A percentile compares a stretch with the other conserved stretches of the same genome.
Conservation (phyloP, 2,113 vertebrate species). For the Phrynocephalus versicolor region DNA sequence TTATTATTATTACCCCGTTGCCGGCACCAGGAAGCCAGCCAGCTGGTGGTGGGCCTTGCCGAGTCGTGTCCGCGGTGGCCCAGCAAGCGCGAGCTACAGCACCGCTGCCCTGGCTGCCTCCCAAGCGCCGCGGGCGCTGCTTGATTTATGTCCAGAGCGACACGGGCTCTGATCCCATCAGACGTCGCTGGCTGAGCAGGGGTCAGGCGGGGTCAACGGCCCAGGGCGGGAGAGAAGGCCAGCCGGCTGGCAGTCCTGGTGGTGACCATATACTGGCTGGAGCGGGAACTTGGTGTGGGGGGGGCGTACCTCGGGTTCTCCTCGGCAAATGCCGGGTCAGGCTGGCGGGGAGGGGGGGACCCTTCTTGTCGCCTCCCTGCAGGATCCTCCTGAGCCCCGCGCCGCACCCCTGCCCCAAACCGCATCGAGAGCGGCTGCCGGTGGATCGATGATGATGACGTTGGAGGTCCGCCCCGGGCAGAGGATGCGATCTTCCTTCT, state of each 20-base stretch:
- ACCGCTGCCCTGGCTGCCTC: background rate
- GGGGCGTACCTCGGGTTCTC: background rate
- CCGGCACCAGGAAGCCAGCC: no score
- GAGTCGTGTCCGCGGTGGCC: background rate
- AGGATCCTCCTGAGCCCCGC: background rate
- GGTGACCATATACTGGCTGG: no score
- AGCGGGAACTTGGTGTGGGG: no score
- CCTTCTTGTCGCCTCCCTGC: background rate
- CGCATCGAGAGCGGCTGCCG: no score
- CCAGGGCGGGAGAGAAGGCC: background rate
- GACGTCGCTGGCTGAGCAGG: background rate
- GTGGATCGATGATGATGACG: no score
- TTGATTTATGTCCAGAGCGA: background rate
- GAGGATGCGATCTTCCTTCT: fast-evolving
- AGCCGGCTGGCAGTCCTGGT: background rate
- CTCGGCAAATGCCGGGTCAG: background rate
- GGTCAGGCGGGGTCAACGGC: background rate
- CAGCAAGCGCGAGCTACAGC: background rate
- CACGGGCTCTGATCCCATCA: background rate
- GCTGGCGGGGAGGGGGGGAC: background rate
- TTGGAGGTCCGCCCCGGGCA: background rate
- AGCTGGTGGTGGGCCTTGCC: no score
- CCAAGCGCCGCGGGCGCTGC: background rate
- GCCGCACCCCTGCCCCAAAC: no score
- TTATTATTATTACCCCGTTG: no score